phyloP scores from a whole-genome alignment of 1,140 invertebrate genomes.

The Polyergus mexicanus region DNA sequence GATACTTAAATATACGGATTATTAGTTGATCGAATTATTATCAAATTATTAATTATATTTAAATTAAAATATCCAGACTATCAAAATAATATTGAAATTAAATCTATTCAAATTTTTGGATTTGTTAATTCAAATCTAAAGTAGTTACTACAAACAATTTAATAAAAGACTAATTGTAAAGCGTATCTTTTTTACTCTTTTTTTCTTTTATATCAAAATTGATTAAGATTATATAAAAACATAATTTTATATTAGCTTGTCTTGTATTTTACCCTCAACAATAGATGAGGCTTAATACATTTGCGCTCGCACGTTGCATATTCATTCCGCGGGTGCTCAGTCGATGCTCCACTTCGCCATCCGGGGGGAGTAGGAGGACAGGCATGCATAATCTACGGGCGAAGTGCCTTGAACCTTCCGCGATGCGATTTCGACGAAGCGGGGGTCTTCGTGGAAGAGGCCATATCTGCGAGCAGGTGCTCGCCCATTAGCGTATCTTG shows the following conservation, averaged over 20 bases:
- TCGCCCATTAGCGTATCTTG: slow-evolving; percentile 59
- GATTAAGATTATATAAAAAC: no score
- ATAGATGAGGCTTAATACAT: slow-evolving; percentile 47
- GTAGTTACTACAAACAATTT: no score
- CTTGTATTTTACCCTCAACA: slow-evolving; percentile 4
- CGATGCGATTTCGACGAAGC: slow-evolving; percentile 69
- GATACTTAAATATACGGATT: no score
- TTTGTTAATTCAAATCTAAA: no score
- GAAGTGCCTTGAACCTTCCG: slow-evolving; percentile 67
- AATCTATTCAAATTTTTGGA: no score
- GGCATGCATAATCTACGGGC: slow-evolving; percentile 77
- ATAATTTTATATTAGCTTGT: slow-evolving; percentile 24
- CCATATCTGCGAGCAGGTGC: slow-evolving; percentile 61
- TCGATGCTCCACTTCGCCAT: slow-evolving; percentile 76
- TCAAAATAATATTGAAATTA: no score
- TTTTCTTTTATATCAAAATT: no score
- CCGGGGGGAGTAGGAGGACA: slow-evolving; percentile 76
- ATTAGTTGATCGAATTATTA: no score
- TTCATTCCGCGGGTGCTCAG: slow-evolving; percentile 69
- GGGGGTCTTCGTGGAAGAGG: slow-evolving; percentile 55
- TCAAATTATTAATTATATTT: no score
- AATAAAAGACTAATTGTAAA: no score
- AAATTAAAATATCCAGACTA: no score
- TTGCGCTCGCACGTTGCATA: slow-evolving; percentile 72
- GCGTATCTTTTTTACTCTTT: no score